Base-by-base conservation (phyloP, 1,140 invertebrate genomes). In the Zaprionus tsacasi region DNA sequence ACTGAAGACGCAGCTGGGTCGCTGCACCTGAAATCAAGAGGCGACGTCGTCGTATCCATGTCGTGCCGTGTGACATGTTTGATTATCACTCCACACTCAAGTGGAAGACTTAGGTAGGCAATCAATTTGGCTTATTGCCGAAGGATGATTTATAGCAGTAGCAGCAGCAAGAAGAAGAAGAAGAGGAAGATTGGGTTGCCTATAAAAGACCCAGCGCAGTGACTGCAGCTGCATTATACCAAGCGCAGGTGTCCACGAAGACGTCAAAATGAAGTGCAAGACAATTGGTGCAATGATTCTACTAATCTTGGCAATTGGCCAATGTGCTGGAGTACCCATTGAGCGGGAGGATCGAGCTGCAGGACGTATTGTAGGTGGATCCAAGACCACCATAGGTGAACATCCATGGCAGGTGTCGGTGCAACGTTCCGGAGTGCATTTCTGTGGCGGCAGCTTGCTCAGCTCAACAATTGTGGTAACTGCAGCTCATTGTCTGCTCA, bases 381-480 rank as follows among this genome's bases (percentile, higher is more conserved):
- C 38, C 0, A 33, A 55, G 1, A 72, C 77, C 6, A 58, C 75
- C 0, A 82, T 91, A n/a, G 43, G 8, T 7, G 13, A 61, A 1
- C 71, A 69, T 64, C 89, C 89, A 0, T 91, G 81, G 78, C 82
- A 86, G 50, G 70, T 91, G 12, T 91, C 89, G 1, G 27, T 89
- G 25, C 83, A 86, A 11, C 68, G 69, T 6, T 66, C 63, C 0
- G 81, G 89, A 33, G 60, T 61, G 6, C 93, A 93, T 63, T 64
- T 50, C 25, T 95, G 95, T 77, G 95, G 95, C 10, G 95, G 94
- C 10, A 93, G 94, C 10, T 93, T 95, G 56, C 92, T 95, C 73
- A 73, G 79, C 78, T 57, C 30, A 25, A 74, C 74, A 7, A 93
- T 92, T 67, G 91, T 94, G 3, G 48, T 86, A 0, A 87, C 82